phyloP scores from a whole-genome alignment of 2,888 invertebrate species.

The Tribolium freemani region DNA sequence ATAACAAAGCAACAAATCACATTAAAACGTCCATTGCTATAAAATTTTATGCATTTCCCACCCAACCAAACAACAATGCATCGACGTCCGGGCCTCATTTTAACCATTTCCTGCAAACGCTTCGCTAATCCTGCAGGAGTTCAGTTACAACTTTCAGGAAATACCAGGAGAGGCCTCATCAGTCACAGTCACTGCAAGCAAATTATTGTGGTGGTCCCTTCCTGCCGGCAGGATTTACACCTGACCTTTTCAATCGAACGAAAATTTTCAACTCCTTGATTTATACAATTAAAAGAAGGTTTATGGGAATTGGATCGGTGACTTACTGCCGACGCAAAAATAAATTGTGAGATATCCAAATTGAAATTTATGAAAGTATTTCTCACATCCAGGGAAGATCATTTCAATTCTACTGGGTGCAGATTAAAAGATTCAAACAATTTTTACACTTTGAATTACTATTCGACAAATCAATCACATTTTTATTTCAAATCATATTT shows the following conservation, averaged over 20 bases:
- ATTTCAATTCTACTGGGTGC: too few species aligned
- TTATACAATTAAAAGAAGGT: slow-evolving; percentile 20
- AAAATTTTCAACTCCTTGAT: slow-evolving; percentile 47
- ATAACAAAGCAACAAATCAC: slow-evolving; percentile 22
- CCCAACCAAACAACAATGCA: slow-evolving; percentile 30
- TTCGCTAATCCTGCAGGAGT: slow-evolving; percentile 51
- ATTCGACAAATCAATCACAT: too few species aligned
- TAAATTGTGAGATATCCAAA: not conserved
- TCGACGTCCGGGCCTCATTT: slow-evolving; percentile 43
- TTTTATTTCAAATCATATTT: too few species aligned
- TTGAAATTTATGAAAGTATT: not conserved
- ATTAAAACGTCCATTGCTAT: slow-evolving; percentile 29
- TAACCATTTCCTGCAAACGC: slow-evolving; percentile 50
- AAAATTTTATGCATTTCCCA: slow-evolving; percentile 38
- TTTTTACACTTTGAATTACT: too few species aligned
- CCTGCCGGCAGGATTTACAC: slow-evolving; percentile 59
- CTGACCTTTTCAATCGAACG: slow-evolving; percentile 55
- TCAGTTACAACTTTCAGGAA: slow-evolving; percentile 49
- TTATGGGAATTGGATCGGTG: not conserved
- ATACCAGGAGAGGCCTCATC: slow-evolving; percentile 57
- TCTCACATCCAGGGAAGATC: not conserved
- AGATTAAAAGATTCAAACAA: too few species aligned
- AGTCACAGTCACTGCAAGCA: slow-evolving; percentile 60
- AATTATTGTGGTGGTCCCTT: slow-evolving; percentile 61
- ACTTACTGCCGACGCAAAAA: not conserved